Base-by-base conservation (phyloP, 1,140 invertebrate genomes). In the Araneus ventricosus region DNA sequence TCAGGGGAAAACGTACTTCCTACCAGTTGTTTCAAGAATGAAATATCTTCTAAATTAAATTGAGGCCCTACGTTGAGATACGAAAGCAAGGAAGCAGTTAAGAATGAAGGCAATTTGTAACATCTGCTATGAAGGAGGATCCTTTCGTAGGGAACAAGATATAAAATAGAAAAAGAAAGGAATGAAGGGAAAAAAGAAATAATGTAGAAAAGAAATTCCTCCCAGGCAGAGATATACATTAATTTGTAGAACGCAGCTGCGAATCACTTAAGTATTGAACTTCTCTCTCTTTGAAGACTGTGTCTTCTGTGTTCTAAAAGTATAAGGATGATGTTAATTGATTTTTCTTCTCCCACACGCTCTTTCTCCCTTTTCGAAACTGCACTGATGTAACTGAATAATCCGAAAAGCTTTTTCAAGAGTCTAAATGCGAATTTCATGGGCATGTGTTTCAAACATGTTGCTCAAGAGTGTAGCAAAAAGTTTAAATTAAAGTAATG, bases 71-170 rank as follows among this genome's bases (percentile, higher is more conserved):
- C 34, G 17, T 5, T 37, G 30, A 30, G 30, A 34, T 34, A 34
- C 17, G 30, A 34, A 34, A 20, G 70, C 8, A 20, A 75, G 34
- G 70, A 30, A 2, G 30, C 17, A 75, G 27, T 30, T 34, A 22
- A 22, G 30, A 75, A 75, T 75, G 70, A 75, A 75, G 70, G 70
- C 30, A 75, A 75, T 75, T 75, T 75, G 70, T 75, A 75, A 75
- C 70, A 75, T 37, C 27, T 75, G 70, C 20, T 75, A 14, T 5
- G 70, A 34, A 5, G 30, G 30, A 37, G 70, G 30, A 34, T 75
- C 30, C 30, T 75, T 75, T 34, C 10, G 70, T 37, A 34, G 70
- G 59, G 34, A 75, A 34, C 70, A 75, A 75, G 70, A 34, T 75
- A 75, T 63, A 75, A 75, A 75, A 37, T 37, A 75, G 10, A 37